A percentile compares a stretch with the other conserved stretches of the same genome.
phyloP scores from a whole-genome alignment of 2,888 invertebrate genomes.

The Lycia hirtaria region DNA sequence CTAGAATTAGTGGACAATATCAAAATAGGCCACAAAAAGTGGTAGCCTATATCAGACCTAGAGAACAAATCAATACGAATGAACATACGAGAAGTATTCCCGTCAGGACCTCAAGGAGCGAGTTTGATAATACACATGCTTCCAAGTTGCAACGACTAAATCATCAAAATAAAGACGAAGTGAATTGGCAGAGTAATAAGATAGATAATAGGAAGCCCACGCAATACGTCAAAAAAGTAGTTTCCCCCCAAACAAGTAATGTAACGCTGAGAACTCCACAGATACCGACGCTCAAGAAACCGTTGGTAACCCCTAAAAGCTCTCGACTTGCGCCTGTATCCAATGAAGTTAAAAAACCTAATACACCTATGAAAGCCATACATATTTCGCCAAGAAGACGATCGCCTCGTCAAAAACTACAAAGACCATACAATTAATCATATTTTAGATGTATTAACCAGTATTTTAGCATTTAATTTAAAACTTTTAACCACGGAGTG shows the following conservation, averaged over 20 bases:
- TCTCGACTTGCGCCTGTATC: slow-evolving; percentile 75
- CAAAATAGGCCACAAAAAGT: slow-evolving; percentile 60
- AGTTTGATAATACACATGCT: slow-evolving; percentile 38
- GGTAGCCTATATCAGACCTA: slow-evolving; percentile 62
- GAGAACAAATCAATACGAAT: slow-evolving; percentile 49
- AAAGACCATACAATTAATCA: slow-evolving; percentile 44
- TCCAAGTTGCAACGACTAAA: slow-evolving; percentile 48
- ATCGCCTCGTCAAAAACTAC: slow-evolving; percentile 71
- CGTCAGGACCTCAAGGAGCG: slow-evolving; percentile 47
- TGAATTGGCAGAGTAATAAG: slow-evolving; percentile 59
- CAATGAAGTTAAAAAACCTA: slow-evolving; percentile 73
- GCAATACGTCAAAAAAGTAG: slow-evolving; percentile 63
- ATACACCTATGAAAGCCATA: slow-evolving; percentile 86
- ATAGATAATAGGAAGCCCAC: slow-evolving; percentile 64
- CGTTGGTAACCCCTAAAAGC: slow-evolving; percentile 84
- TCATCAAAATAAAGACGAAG: slow-evolving; percentile 56
- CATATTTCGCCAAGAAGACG: slow-evolving; percentile 76
- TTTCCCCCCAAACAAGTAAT: slow-evolving; percentile 63
- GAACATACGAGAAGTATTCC: slow-evolving; percentile 52
- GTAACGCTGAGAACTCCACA: slow-evolving; percentile 61
- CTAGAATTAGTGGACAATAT: slow-evolving; percentile 64
- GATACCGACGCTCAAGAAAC: slow-evolving; percentile 86
- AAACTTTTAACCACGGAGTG: slow-evolving; percentile 41
- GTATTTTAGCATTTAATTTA: slow-evolving; percentile 20
- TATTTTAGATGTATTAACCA: slow-evolving; percentile 21